Percentiles rank a stretch among this genome's conserved stretches.
Evolutionary conservation across 2,113 vertebrate genomes (phyloP).

Genomic region (Actenoides hombroni): DNA sequence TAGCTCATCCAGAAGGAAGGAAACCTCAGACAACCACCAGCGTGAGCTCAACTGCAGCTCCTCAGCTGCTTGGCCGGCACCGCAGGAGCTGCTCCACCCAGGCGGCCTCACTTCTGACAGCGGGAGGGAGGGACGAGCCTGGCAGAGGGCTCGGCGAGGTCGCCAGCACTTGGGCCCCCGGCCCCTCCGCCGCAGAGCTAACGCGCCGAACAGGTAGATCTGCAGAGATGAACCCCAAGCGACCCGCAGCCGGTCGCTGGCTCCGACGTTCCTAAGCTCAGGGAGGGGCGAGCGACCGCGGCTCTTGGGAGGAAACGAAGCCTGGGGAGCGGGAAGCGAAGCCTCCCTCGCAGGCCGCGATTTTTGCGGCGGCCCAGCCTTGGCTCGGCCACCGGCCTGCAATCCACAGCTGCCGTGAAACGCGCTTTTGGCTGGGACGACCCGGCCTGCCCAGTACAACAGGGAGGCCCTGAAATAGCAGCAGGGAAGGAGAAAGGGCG

Average conservation of each 20-base stretch:
- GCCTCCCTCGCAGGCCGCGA: neutral
- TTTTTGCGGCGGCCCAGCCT: neutral
- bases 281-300: neutral
- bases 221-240: neutral
- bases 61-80: neutral
- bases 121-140: neutral
- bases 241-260: neutral
- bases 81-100: neutral
- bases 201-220: neutral
- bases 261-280: neutral
- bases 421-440: neutral
- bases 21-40: slow-evolving; percentile 58
- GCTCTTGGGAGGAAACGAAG: neutral
- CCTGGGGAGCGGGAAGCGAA: neutral
- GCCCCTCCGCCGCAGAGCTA: neutral
- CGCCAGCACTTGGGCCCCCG: neutral
- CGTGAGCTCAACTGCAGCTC: slow-evolving; percentile 14
- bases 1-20: slow-evolving; percentile 61
- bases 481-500: neutral
- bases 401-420: slow-evolving; percentile 28
- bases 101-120: neutral
- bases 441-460: neutral
- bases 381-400: neutral
- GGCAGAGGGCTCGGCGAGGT: neutral
- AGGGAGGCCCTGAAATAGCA: slow-evolving; percentile 44